These are phyloP conservation scores for Oceanodroma leucorhoa DNA, from an alignment of 2,797 vertebrate species.

Conservation along the genomic window DNA sequence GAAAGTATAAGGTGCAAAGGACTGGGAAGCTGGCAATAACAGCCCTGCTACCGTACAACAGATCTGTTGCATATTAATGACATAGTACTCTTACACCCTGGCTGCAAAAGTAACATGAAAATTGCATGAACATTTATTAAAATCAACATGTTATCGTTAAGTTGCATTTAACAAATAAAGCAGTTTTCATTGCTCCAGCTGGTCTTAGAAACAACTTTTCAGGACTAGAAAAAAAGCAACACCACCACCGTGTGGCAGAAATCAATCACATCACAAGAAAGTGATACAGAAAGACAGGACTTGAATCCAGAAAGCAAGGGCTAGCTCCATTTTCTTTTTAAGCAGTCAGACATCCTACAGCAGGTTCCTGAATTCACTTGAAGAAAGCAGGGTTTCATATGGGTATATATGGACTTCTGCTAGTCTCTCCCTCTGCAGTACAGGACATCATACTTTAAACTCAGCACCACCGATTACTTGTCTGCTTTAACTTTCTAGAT, in stretches of 20 bases:
- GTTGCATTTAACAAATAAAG: background rate
- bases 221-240: slow-evolving; percentile 39
- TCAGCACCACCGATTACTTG: fast-evolving
- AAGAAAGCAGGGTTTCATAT: fast-evolving
- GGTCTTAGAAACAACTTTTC: background rate
- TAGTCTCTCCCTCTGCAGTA: background rate
- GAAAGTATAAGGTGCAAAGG: background rate
- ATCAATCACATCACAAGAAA: background rate
- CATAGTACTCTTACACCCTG: background rate
- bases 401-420: fast-evolving
- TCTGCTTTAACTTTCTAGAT: background rate
- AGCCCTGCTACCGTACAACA: background rate
- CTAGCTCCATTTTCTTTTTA: background rate
- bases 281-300: background rate
- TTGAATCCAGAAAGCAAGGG: background rate
- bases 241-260: slow-evolving; percentile 72
- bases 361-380: fast-evolving
- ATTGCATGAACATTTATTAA: background rate
- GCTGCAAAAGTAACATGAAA: slow-evolving; percentile 41
- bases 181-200: background rate
- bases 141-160: background rate
- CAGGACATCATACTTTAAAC: fast-evolving
- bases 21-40: background rate
- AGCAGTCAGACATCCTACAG: fast-evolving
- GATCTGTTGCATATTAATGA: background rate